Conservation (phyloP, 2,888 invertebrate species). For the Eilema sororculum region DNA sequence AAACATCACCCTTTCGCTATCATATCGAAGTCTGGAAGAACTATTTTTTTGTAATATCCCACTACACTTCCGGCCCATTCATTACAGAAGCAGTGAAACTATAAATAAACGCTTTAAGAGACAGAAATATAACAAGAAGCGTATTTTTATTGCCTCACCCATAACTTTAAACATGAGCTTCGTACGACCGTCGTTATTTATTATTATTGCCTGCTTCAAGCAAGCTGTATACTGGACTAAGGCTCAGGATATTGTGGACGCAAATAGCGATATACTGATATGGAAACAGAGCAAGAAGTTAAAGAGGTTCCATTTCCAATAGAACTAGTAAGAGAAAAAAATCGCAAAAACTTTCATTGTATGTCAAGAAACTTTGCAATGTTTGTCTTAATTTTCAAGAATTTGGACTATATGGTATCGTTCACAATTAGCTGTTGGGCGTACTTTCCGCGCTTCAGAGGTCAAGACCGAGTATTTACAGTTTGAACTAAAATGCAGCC, state of each 20-base stretch:
- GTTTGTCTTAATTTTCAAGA: too few relatives aligned
- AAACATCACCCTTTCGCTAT: not conserved
- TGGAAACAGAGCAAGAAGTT: not conserved
- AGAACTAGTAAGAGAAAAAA: too few relatives aligned
- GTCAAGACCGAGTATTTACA: too few relatives aligned
- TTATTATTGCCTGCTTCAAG: constrained; percentile 26
- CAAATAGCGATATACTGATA: not conserved
- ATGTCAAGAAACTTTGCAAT: too few relatives aligned
- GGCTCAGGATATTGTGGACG: not conserved
- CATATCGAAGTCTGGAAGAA: not conserved
- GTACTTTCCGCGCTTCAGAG: too few relatives aligned
- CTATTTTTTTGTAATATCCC: constrained; percentile 6
- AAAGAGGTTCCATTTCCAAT: not conserved
- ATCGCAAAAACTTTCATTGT: too few relatives aligned
- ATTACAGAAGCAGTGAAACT: not conserved
- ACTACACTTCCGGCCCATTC: constrained; percentile 2
- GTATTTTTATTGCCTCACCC: constrained; percentile 39
- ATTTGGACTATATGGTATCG: too few relatives aligned
- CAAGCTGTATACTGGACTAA: constrained; percentile 12
- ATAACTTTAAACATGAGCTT: constrained; percentile 53
- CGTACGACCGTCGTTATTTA: constrained; percentile 37
- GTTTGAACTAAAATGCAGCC: too few relatives aligned
- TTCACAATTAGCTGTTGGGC: too few relatives aligned
- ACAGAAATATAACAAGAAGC: constrained; percentile 21
- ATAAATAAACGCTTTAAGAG: constrained; percentile 16